phyloP scores from a whole-genome alignment of 2,888 invertebrate species.

The Phanerotoma sp. region DNA sequence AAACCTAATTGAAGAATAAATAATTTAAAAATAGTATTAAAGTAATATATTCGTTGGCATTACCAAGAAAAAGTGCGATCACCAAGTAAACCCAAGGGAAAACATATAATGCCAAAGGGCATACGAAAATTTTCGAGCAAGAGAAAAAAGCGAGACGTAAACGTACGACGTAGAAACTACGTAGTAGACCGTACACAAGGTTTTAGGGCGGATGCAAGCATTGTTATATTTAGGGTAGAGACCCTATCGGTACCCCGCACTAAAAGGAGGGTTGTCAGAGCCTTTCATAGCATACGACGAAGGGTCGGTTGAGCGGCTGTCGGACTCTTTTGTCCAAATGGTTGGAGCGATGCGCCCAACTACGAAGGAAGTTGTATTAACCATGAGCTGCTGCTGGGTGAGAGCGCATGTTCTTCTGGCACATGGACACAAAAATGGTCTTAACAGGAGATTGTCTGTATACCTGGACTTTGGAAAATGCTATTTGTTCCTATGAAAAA shows the following conservation, averaged over 20 bases:
- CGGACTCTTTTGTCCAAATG: conserved; percentile 47
- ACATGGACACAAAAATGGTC: too few relatives aligned
- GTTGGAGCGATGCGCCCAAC: conserved; percentile 21
- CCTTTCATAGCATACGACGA: conserved; percentile 26
- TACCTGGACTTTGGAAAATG: too few relatives aligned
- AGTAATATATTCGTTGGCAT: not conserved
- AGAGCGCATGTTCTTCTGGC: too few relatives aligned
- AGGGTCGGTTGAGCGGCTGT: conserved; percentile 47
- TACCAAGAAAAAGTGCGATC: conserved; percentile 1
- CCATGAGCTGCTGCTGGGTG: not conserved
- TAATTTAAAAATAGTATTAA: too few relatives aligned
- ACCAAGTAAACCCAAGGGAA: conserved; percentile 5
- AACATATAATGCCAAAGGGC: not conserved
- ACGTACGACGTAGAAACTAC: not conserved
- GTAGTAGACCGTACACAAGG: conserved; percentile 5
- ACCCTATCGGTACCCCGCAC: conserved; percentile 18
- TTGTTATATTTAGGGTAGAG: conserved; percentile 20
- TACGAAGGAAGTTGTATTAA: conserved; percentile 14
- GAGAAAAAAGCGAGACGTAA: conserved; percentile 7
- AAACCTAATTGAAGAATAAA: too few relatives aligned
- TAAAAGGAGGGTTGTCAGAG: conserved; percentile 28
- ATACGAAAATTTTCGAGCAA: not conserved
- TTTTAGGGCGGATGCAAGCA: conserved; percentile 15
- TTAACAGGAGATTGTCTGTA: too few relatives aligned
- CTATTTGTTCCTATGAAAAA: too few relatives aligned